Evolutionary conservation across 2,888 invertebrate species (phyloP), one percentile per base, ranked within the genome.

Genomic region (Drosophila greeni): DNA sequence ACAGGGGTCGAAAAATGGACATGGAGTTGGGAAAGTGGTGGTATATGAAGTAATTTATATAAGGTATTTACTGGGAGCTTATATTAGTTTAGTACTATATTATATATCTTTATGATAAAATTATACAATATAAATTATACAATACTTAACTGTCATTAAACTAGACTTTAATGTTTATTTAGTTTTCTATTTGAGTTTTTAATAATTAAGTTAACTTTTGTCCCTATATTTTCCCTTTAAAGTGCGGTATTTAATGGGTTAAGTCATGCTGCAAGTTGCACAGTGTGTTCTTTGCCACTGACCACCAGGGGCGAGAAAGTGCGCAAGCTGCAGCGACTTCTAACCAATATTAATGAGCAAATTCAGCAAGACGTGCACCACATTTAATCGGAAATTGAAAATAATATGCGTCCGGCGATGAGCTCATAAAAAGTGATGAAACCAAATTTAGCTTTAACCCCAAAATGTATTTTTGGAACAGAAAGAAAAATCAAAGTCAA

Each of bases 261-360:
- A 60, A 60, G 61, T 54, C 60, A 53, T 66, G 73, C 72, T 78
- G 82, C 75, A 75, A 62, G 71, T 59, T 59, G 53, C 66, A 45
- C 64, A 62, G 42, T 72, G 65, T 70, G 66, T 56, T 62, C 54
- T 71, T 66, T 68, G 77, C 66, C 78, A 66, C 56, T 73, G 74
- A 70, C 79, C 79, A 74, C 11, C 29, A 40, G n/a, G 67, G 59
- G 47, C 34, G 57, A 53, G 40, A 24, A 52, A 37, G 43, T 29
- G 43, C n/a, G 33, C n/a, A 69, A 48, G 57, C 47, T 43, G 20
- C 62, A 58, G 72, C 67, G 69, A 73, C 70, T 64, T n/a, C 64
- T 70, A 72, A 70, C 76, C 75, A 79, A 85, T 85, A 86, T 87
- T 86, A 86, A 86, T 86, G 84, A 86, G 85, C 78, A 72, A 80